These are phyloP conservation scores for Azorinus chamasolen DNA, from an alignment of 2,888 invertebrate genomes.

Conservation along the genomic window DNA sequence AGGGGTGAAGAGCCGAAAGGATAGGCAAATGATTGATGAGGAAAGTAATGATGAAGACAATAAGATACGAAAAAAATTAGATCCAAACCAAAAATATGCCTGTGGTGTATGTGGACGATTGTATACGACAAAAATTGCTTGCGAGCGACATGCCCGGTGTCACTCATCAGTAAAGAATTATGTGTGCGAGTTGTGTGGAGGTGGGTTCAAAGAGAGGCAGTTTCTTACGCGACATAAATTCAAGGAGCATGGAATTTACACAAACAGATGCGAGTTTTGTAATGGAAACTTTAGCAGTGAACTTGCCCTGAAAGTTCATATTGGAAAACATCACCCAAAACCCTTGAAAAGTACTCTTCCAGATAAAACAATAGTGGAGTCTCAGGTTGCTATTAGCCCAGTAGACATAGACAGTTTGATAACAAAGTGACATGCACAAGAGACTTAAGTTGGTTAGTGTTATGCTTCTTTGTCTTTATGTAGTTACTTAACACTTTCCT, in stretches of 20 bases:
- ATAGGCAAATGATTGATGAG: constrained; percentile 39
- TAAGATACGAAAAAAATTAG: constrained; percentile 25
- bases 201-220: constrained; percentile 41
- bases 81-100: constrained; percentile 56
- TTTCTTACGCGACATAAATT: constrained; percentile 54
- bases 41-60: constrained; percentile 43
- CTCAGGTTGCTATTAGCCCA: no score
- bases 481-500: no score
- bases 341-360: no score
- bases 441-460: no score
- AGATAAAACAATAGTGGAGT: no score
- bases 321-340: constrained; percentile 48
- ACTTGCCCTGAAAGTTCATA: constrained; percentile 52
- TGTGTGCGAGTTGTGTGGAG: constrained; percentile 49
- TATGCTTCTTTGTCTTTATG: no score
- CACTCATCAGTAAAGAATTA: constrained; percentile 51
- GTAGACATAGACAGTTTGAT: no score
- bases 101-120: constrained; percentile 63
- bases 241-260: constrained; percentile 48
- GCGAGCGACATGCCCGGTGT: constrained; percentile 55
- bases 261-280: constrained; percentile 49
- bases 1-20: constrained; percentile 21
- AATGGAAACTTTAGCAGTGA: constrained; percentile 50
- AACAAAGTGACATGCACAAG: no score
- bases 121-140: constrained; percentile 55